Evolutionary conservation across 2,888 invertebrate species (phyloP), one percentile per base, ranked within the genome.

Genomic region (Clepsis dumicolana): DNA sequence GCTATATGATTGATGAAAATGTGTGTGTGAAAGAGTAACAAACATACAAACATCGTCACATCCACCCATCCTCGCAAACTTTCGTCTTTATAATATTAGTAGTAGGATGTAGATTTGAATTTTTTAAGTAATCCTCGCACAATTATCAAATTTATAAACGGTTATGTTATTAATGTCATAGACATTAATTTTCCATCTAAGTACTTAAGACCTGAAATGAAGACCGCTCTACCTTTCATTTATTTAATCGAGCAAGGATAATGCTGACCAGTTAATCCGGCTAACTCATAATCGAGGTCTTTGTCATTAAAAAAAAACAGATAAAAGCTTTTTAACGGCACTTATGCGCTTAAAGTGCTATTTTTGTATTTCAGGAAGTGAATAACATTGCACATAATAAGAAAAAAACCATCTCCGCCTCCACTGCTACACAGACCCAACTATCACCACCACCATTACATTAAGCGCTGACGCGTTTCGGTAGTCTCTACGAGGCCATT

Each of bases 161-260:
- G 2, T 7, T 4, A 44, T 4, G 18, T 18, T 16, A 44, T 44
- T 18, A n/a, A 8, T 44, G 14, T 18, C 7, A 0, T 44, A 2
- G 1, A 1, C 16, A 1, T 5, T 18, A 24, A 32, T 52, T 35
- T 21, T 38, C n/a, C 21, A 25, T 18, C 24, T 32, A 52, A 35
- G 5, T 38, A 52, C 12, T 25, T 14, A n/a, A 25, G 10, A 38
- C 16, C 3, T 52, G 18, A 41, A 44, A 27, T 21, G 63, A 25
- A 54, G 53, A 54, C 53, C 41, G 27, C 14, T 1, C 4, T 5
- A 50, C 29, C 32, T 50, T 57, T 32, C n/a, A 48, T 65, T 65
- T 60, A 65, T 53, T 56, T 52, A 52, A 53, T 60, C 60, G 53
- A 60, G 60, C 60, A 60, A 65, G 65, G 60, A 53, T 59, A 59